Conservation (phyloP, 2,888 invertebrate genomes). For the Ophonus ardosiacus region DNA sequence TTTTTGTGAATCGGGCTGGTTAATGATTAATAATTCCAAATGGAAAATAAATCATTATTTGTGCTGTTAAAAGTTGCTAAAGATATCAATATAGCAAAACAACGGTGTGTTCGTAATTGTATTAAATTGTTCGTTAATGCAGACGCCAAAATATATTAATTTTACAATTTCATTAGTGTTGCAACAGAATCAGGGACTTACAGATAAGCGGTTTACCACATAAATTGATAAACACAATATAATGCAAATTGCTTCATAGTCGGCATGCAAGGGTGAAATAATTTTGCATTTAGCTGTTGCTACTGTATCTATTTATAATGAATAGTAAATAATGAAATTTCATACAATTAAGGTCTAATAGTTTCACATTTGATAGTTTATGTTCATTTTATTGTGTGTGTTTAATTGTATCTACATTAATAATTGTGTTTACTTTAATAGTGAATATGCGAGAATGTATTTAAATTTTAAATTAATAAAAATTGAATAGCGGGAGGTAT, state of each 20-base stretch:
- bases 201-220: conserved; percentile 11
- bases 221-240: conserved; percentile 6
- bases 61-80: neutral
- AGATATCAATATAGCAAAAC: neutral
- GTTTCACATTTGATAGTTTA: no score
- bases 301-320: neutral
- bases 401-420: no score
- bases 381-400: no score
- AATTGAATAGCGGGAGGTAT: no score
- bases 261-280: neutral
- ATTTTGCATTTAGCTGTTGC: neutral
- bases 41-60: neutral
- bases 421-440: no score
- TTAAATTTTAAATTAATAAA: no score
- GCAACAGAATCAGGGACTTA: conserved; percentile 15
- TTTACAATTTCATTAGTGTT: conserved; percentile 14
- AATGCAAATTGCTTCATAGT: neutral
- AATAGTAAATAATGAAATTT: neutral
- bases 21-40: no score
- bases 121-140: neutral
- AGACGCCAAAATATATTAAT: neutral
- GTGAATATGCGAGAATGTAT: no score
- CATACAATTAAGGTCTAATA: neutral
- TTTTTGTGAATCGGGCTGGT: no score
- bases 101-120: neutral